Evolutionary conservation across 2,888 invertebrate species (phyloP).

Genomic region (Ceramica pisi): DNA sequence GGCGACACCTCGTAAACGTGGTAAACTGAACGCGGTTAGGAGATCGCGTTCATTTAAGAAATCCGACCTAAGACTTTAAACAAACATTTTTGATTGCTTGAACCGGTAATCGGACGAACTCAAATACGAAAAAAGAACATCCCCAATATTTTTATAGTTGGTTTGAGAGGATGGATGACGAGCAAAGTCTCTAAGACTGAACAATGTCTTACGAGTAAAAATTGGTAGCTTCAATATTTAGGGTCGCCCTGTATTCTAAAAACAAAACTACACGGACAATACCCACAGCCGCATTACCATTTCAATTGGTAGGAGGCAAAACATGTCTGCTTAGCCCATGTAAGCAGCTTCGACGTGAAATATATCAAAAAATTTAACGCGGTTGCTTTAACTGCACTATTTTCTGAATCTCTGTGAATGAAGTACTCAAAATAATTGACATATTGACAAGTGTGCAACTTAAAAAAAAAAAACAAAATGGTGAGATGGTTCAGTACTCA

Average conservation of each 20-base stretch:
- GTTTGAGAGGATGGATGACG: no score
- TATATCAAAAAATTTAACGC: neutral
- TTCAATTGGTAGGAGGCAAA: neutral
- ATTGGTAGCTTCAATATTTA: neutral
- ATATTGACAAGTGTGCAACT: neutral
- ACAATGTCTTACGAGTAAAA: neutral
- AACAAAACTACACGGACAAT: neutral
- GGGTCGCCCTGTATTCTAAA: neutral
- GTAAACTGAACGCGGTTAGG: no score
- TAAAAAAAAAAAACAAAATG: conserved; percentile 4
- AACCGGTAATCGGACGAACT: neutral
- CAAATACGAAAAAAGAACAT: neutral
- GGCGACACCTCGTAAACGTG: no score
- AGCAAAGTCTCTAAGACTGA: no score
- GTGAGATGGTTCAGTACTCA: neutral
- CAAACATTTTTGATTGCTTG: neutral
- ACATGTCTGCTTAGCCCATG: neutral
- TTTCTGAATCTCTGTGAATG: neutral
- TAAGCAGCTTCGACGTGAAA: neutral
- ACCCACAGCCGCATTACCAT: neutral
- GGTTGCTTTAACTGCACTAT: neutral
- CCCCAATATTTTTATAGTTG: neutral
- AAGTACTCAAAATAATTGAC: conserved; percentile 1
- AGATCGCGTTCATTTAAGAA: no score
- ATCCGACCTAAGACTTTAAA: no score